phyloP scores from a whole-genome alignment of 2,888 invertebrate species.

The Tuberolachnus salignus region DNA sequence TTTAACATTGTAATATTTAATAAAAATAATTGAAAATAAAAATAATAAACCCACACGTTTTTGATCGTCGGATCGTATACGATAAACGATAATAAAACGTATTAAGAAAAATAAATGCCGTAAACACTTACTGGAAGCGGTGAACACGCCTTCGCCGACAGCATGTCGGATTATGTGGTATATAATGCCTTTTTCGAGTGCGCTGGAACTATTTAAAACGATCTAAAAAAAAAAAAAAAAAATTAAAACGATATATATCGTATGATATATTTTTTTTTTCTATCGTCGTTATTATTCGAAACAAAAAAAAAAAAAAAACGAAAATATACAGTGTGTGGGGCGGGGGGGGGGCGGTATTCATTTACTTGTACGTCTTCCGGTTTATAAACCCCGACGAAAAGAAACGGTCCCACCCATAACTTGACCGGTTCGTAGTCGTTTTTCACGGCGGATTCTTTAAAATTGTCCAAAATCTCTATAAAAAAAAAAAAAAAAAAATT shows the following conservation, averaged over 20 bases:
- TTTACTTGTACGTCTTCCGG: constrained; percentile 58
- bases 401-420: constrained; percentile 58
- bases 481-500: too few species aligned
- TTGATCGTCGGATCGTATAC: too few species aligned
- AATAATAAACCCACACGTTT: too few species aligned
- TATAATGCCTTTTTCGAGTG: constrained; percentile 59
- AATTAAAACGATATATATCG: not conserved
- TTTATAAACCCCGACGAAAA: constrained; percentile 56
- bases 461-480: constrained; percentile 56
- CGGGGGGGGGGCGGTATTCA: too few species aligned
- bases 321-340: too few species aligned
- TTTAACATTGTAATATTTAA: too few species aligned
- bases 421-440: constrained; percentile 56
- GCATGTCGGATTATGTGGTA: constrained; percentile 59
- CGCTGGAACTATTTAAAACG: constrained; percentile 59
- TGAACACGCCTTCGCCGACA: constrained; percentile 60
- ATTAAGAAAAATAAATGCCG: too few species aligned
- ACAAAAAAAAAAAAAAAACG: too few species aligned
- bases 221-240: constrained; percentile 58
- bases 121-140: constrained; percentile 59
- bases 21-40: too few species aligned
- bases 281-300: too few species aligned
- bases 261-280: too few species aligned
- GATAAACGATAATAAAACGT: too few species aligned
- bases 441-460: constrained; percentile 43